Evolutionary conservation across 2,797 vertebrate species (phyloP).

Genomic region (Anomalospiza imberbis): DNA sequence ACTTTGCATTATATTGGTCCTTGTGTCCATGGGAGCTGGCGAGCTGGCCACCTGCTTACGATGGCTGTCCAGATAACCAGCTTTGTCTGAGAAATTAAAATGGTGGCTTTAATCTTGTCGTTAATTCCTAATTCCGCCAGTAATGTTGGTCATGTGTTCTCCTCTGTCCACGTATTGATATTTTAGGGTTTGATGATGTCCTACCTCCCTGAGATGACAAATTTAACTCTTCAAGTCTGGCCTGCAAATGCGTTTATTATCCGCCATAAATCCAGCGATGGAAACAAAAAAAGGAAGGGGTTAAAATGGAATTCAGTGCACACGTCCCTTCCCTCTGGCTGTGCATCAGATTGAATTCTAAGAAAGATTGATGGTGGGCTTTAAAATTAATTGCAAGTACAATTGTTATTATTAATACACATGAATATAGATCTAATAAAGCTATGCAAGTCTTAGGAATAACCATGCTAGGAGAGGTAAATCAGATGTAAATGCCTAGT

Average conservation of each 20-base stretch:
- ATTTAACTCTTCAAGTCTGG: constrained; percentile 7
- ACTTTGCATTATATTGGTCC: constrained; percentile 33
- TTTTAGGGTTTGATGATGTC: constrained; percentile 6
- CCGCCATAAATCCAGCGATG: neutral
- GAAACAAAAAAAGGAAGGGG: neutral
- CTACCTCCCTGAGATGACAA: neutral
- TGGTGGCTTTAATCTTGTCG: constrained; percentile 19
- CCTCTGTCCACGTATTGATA: neutral
- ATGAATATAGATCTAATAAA: neutral
- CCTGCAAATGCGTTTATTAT: neutral
- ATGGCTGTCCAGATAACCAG: constrained; percentile 43
- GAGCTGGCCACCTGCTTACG: constrained; percentile 19
- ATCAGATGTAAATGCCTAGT: neutral
- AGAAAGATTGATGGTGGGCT: constrained; percentile 58
- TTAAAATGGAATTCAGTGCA: neutral
- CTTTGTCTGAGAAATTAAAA: constrained; percentile 65
- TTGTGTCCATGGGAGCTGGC: constrained; percentile 18
- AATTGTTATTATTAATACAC: constrained; percentile 60
- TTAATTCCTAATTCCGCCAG: constrained; percentile 50
- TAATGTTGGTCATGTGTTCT: neutral
- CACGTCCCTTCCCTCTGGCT: constrained; percentile 11
- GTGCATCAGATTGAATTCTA: constrained; percentile 50
- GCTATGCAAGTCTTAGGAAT: neutral
- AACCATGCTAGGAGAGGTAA: neutral
- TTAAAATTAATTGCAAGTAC: constrained; percentile 64